Evolutionary conservation across 2,888 invertebrate genomes (phyloP).

Genomic region (Ophioninae sp.): DNA sequence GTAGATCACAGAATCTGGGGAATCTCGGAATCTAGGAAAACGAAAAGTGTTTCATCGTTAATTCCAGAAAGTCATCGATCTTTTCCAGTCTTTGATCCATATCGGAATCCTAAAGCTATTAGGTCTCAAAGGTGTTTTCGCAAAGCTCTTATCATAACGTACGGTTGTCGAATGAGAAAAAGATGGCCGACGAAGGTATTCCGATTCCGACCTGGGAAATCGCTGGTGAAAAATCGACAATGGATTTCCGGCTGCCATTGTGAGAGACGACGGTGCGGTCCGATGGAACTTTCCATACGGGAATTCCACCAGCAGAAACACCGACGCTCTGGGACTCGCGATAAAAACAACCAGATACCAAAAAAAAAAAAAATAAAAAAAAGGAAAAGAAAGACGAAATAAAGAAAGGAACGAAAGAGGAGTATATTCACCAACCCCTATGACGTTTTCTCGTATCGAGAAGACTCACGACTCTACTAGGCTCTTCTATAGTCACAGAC

Average conservation of each 20-base stretch:
- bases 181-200: slow-evolving; percentile 37
- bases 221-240: slow-evolving; percentile 65
- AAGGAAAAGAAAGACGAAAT: slow-evolving; percentile 48
- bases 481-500: slow-evolving; percentile 59
- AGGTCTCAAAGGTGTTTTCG: not conserved
- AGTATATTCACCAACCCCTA: slow-evolving; percentile 30
- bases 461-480: slow-evolving; percentile 44
- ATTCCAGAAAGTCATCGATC: too few species aligned
- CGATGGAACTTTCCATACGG: slow-evolving; percentile 46
- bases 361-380: slow-evolving; percentile 37
- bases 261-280: slow-evolving; percentile 65
- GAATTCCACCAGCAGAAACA: slow-evolving; percentile 70
- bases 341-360: slow-evolving; percentile 46
- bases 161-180: not conserved
- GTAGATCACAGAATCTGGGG: too few species aligned
- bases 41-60: too few species aligned
- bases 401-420: slow-evolving; percentile 20
- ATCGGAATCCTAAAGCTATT: not conserved
- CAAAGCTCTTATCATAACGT: not conserved
- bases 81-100: too few species aligned
- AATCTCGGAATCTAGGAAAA: too few species aligned
- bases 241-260: slow-evolving; percentile 70
- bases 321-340: slow-evolving; percentile 51
- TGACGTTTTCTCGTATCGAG: slow-evolving; percentile 29
- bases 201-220: slow-evolving; percentile 22